Evolutionary conservation across 2,113 vertebrate genomes (phyloP).

Genomic region (Crotalus horridus): DNA sequence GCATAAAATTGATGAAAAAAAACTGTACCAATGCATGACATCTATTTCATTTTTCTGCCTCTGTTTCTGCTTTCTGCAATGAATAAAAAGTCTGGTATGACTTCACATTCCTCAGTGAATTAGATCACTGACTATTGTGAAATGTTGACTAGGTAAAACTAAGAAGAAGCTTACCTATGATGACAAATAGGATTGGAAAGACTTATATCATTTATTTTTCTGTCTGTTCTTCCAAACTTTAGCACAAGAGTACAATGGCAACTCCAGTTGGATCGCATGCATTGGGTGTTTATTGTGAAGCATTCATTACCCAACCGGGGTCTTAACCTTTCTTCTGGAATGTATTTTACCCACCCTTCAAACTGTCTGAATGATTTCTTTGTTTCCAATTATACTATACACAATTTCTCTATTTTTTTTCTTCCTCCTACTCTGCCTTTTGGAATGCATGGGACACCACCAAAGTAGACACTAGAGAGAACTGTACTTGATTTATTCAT

Average conservation of each 20-base stretch:
- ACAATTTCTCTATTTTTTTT: conserved; percentile 44
- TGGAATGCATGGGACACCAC: conserved; percentile 46
- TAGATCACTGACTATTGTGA: neutral
- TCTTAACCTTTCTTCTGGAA: conserved; percentile 54
- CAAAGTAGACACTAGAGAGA: conserved; percentile 40
- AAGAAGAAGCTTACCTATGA: neutral
- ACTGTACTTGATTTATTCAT: conserved; percentile 31
- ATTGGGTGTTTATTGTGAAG: neutral
- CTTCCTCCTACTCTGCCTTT: conserved; percentile 34
- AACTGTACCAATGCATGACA: neutral
- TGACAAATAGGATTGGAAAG: conserved; percentile 14
- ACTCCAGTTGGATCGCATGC: conserved; percentile 16
- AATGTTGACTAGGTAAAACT: neutral
- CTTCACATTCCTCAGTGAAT: neutral
- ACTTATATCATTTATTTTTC: conserved; percentile 10
- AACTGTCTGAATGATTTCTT: conserved; percentile 54
- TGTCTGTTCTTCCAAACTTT: neutral
- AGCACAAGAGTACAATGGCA: neutral
- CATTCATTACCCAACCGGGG: conserved; percentile 33
- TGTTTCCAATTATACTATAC: conserved; percentile 46
- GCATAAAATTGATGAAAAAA: neutral
- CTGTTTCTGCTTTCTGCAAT: neutral
- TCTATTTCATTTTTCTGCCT: neutral
- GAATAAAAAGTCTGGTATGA: neutral
- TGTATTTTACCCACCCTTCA: conserved; percentile 35